Evolutionary conservation across 2,113 vertebrate species (phyloP).

Genomic region (Sphyrna mokarran): DNA sequence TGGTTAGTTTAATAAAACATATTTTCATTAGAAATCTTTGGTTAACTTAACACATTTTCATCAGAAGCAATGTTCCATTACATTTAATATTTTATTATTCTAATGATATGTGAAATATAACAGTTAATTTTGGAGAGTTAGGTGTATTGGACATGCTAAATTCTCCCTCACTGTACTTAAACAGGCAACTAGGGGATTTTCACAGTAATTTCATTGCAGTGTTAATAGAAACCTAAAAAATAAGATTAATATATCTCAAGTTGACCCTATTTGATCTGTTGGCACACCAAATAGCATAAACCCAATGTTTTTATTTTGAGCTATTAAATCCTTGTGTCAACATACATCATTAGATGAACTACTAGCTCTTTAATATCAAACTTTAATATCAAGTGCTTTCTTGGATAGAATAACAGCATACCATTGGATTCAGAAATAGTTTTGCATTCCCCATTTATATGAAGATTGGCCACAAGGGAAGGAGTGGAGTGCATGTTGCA

Average conservation of each 20-base stretch:
- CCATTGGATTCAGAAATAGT: slow-evolving; percentile 13
- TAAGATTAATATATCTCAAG: not conserved
- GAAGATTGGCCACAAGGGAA: slow-evolving; percentile 37
- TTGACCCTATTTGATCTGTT: not conserved
- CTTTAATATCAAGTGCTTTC: slow-evolving; percentile 31
- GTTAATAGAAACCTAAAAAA: too few species aligned
- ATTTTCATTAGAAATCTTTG: not conserved
- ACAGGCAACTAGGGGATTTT: too few species aligned
- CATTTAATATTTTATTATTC: not conserved
- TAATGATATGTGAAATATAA: not conserved
- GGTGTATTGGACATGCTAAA: too few species aligned
- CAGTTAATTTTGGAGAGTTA: not conserved
- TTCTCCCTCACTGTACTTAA: too few species aligned
- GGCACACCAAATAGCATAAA: not conserved
- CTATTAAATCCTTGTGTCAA: not conserved
- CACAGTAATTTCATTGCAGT: too few species aligned
- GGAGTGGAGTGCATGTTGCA: slow-evolving; percentile 36
- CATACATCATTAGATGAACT: slow-evolving; percentile 8
- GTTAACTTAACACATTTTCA: not conserved
- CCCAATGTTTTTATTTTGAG: slow-evolving; percentile 16
- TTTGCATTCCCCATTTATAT: slow-evolving; percentile 34
- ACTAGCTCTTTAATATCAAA: slow-evolving; percentile 18
- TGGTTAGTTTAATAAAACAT: too few species aligned
- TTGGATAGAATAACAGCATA: slow-evolving; percentile 35
- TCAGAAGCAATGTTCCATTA: not conserved